Evolutionary conservation across 2,113 vertebrate genomes (phyloP), one percentile per base, ranked within the genome.

Genomic region (Paracanthobrama guichenoti): DNA sequence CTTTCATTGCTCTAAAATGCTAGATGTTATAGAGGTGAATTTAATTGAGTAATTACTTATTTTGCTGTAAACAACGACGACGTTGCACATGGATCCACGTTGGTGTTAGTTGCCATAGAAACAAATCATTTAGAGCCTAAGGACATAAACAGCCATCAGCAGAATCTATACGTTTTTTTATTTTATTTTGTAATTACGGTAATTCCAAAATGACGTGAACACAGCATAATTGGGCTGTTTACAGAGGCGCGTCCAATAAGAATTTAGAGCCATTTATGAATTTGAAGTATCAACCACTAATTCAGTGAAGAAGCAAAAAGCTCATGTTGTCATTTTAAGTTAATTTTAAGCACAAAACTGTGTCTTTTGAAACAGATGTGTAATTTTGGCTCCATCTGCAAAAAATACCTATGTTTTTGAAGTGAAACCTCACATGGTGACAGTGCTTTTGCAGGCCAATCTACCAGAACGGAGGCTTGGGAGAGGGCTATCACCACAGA

Each of bases 361-460:
- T 73, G 48, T 18, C 35, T 60, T 78, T 78, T 78, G 6, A 64
- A 46, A 46, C 9, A 62, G 7, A 35, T 12, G 18, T 80, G 60
- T 50, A 50, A 50, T 80, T 80, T 80, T 50, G 62, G 7, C 77
- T 59, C 57, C 24, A 64, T 79, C 24, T 42, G 35, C 12, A 79
- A 85, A 85, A 50, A 85, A 69, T 83, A 79, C 76, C 11, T 42
- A 76, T 62, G 60, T 24, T 71, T 73, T 78, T 59, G 11, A 79
- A 42, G 60, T 72, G 81, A 79, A 82, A 84, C n/a, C 67, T 66
- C 64, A 81, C 82, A 86, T 66, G 79, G 66, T 81, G 76, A 81
- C 82, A 84, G 31, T 83, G 82, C 77, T 69, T 86, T 78, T 69
- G 72, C 80, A 88, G 86, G 84, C 84, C 87, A 86, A 86, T 88